phyloP scores from a whole-genome alignment of 2,888 invertebrate species.

The Pheosia gnoma region DNA sequence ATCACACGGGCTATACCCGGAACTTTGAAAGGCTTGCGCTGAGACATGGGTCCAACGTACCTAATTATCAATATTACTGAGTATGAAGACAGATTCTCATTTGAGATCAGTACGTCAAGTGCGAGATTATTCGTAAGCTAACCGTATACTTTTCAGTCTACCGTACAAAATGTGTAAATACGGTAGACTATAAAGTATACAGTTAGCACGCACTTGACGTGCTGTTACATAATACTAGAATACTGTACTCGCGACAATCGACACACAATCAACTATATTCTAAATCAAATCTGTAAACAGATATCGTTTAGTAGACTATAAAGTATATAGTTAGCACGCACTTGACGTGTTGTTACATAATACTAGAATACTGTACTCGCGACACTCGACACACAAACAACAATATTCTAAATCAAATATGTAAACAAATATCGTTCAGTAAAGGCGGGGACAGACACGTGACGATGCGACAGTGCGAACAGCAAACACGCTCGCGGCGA shows the following conservation, averaged over 20 bases:
- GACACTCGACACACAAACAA: not conserved
- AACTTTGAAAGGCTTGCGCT: too few relatives aligned
- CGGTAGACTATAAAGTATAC: conserved; percentile 11
- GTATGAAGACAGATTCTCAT: too few relatives aligned
- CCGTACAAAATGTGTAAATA: too few relatives aligned
- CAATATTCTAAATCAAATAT: conserved; percentile 12
- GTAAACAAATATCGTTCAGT: conserved; percentile 29
- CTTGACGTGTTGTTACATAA: not conserved
- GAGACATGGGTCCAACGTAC: too few relatives aligned
- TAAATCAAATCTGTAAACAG: conserved; percentile 26
- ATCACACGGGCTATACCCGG: too few relatives aligned
- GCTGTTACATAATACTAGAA: not conserved
- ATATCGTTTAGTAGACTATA: conserved; percentile 26
- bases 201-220: too few relatives aligned
- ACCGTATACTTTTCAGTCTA: too few relatives aligned
- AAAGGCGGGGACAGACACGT: conserved; percentile 38
- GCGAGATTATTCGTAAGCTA: too few relatives aligned
- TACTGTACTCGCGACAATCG: not conserved
- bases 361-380: not conserved
- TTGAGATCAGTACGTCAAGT: too few relatives aligned
- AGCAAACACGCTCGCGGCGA: conserved; percentile 54
- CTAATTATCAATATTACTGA: too few relatives aligned
- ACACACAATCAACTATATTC: not conserved
- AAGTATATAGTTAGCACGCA: too few relatives aligned
- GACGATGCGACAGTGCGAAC: conserved; percentile 48